Conservation (phyloP, 2,113 vertebrate species). For the Raja brachyura region DNA sequence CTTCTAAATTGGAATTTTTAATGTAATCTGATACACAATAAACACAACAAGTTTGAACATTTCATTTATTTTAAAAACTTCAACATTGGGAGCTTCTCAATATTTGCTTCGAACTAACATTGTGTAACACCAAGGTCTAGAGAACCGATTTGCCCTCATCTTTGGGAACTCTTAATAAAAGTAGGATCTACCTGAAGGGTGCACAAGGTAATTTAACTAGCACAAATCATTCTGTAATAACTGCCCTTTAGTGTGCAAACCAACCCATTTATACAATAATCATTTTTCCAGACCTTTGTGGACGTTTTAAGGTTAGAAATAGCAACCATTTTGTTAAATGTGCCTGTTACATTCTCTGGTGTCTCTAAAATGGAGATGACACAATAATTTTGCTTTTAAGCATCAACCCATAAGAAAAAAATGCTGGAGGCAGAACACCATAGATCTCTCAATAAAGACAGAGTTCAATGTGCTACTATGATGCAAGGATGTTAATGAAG, state of each 20-base stretch:
- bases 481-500: too few relatives aligned
- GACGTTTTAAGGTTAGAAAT: not conserved
- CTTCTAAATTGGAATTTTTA: not conserved
- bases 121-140: not conserved
- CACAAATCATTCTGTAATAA: not conserved
- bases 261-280: not conserved
- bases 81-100: not conserved
- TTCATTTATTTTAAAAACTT: not conserved
- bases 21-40: not conserved
- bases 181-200: too few relatives aligned
- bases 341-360: not conserved
- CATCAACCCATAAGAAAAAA: not conserved
- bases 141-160: not conserved
- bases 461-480: not conserved
- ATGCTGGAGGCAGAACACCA: not conserved
- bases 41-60: conserved; percentile 2
- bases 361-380: not conserved
- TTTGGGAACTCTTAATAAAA: too few relatives aligned
- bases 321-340: not conserved
- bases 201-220: not conserved
- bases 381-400: not conserved
- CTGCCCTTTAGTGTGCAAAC: not conserved
- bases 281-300: not conserved
- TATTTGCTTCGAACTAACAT: not conserved
- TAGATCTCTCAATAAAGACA: not conserved